phyloP scores from a whole-genome alignment of 1,140 invertebrate genomes.

The Ladona fulva region DNA sequence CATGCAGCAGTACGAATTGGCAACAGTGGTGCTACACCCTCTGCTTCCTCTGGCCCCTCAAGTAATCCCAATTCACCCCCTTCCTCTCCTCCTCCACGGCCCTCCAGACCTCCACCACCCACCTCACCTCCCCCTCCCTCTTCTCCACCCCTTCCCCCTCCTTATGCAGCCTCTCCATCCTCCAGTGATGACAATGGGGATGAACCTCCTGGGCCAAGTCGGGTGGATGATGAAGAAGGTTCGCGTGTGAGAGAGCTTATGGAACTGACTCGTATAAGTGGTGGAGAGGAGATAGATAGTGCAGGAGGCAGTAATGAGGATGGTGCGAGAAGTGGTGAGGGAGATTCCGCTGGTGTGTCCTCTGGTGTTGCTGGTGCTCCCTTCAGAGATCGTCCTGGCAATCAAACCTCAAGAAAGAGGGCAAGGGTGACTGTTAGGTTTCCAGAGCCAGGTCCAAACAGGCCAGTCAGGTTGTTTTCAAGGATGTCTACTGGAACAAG shows the following conservation, averaged over 20 bases:
- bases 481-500: not conserved
- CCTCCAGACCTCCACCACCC: not conserved
- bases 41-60: constrained; percentile 19
- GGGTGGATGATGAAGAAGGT: not conserved
- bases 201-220: not conserved
- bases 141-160: not conserved
- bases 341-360: not conserved
- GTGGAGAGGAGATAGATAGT: constrained; percentile 8
- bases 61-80: constrained; percentile 15
- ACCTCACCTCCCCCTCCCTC: not conserved
- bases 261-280: constrained; percentile 11
- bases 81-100: not conserved
- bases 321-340: not conserved
- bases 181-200: not conserved
- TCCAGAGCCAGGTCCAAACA: not conserved
- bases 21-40: constrained; percentile 24
- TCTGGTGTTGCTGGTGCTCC: not conserved
- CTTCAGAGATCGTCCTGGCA: not conserved
- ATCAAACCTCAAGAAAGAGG: not conserved
- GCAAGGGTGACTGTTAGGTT: not conserved
- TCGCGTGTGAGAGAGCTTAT: not conserved
- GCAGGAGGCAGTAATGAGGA: not conserved
- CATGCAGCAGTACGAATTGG: constrained; percentile 38
- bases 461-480: not conserved
- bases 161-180: not conserved